Conservation (phyloP, 2,888 invertebrate species). For the Miltochrista miniata region DNA sequence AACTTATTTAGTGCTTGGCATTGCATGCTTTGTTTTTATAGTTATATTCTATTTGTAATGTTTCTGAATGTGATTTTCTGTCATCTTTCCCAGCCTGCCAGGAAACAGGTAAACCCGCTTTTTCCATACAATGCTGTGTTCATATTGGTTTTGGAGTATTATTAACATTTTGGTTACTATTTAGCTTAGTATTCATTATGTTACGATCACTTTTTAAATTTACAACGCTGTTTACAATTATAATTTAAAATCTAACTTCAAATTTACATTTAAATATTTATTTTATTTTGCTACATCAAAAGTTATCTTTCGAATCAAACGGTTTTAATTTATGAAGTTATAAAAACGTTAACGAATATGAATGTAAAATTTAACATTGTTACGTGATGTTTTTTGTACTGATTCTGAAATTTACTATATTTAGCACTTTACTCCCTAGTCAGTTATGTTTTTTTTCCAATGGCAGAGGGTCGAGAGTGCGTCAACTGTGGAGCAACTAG, state of each 20-base stretch:
- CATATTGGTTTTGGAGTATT: slow-evolving; percentile 24
- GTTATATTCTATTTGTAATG: slow-evolving; percentile 75
- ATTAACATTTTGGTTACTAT: slow-evolving; percentile 29
- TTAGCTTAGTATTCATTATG: slow-evolving; percentile 20
- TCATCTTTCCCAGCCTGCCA: slow-evolving; percentile 84
- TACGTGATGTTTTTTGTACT: background rate
- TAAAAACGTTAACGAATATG: background rate
- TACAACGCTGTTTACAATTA: slow-evolving; percentile 2
- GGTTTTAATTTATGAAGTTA: background rate
- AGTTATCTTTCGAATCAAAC: background rate
- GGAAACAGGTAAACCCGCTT: slow-evolving; percentile 78
- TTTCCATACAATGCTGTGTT: slow-evolving; percentile 42
- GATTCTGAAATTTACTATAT: background rate
- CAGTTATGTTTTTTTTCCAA: slow-evolving; percentile 6
- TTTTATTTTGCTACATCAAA: slow-evolving; percentile 6
- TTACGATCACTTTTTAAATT: background rate
- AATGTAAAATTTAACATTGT: background rate
- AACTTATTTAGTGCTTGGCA: slow-evolving; percentile 47
- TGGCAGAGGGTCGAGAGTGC: slow-evolving; percentile 96
- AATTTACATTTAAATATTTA: background rate
- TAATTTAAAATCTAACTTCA: background rate
- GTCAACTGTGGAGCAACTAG: slow-evolving; percentile 99
- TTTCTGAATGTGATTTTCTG: slow-evolving; percentile 84
- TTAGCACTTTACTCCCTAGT: slow-evolving; percentile 3
- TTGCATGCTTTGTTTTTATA: slow-evolving; percentile 75